phyloP scores from a whole-genome alignment of 2,888 invertebrate species.

The Apodemia duryi region DNA sequence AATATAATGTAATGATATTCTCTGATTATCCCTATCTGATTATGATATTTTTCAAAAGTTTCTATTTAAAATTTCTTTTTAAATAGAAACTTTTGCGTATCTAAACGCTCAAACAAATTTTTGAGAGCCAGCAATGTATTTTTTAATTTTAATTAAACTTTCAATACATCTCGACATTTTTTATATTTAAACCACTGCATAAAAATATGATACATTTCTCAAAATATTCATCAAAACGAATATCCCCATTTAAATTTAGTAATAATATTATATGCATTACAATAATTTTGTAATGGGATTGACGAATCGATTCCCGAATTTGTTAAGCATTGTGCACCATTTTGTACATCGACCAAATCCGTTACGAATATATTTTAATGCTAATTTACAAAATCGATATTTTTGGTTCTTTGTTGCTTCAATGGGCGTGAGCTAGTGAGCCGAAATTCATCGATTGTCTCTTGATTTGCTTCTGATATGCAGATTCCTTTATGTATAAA shows the following conservation, averaged over 20 bases:
- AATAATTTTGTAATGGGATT: conserved; percentile 64
- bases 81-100: too few species aligned
- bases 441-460: conserved; percentile 37
- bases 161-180: background rate
- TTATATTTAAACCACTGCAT: background rate
- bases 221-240: background rate
- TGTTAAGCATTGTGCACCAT: conserved; percentile 59
- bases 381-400: conserved; percentile 57
- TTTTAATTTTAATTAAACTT: too few species aligned
- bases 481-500: background rate
- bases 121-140: too few species aligned
- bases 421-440: conserved; percentile 47
- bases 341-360: conserved; percentile 61
- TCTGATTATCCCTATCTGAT: too few species aligned
- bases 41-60: too few species aligned
- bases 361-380: conserved; percentile 52
- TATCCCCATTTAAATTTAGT: background rate
- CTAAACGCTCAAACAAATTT: too few species aligned
- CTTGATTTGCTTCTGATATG: conserved; percentile 21
- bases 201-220: background rate
- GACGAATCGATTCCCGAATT: conserved; percentile 62
- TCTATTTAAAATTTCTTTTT: too few species aligned
- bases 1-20: too few species aligned
- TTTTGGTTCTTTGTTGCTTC: conserved; percentile 46
- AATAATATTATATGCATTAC: conserved; percentile 29